phyloP scores from a whole-genome alignment of 2,797 vertebrate genomes.

The Acanthurus tractus region DNA sequence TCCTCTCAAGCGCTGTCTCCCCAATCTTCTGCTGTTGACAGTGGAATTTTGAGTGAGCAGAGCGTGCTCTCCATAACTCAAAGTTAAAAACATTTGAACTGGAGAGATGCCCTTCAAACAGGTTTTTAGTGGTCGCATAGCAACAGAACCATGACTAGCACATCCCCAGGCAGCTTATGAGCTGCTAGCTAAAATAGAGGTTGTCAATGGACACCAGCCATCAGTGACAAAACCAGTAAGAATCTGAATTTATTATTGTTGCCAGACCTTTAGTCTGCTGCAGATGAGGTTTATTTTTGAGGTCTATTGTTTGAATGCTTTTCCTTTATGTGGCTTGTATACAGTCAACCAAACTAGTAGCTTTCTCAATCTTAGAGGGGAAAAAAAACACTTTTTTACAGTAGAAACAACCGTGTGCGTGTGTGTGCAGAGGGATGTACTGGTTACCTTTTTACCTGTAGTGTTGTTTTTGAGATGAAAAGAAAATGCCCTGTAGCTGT shows the following conservation, averaged over 20 bases:
- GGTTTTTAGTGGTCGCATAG: slow-evolving; percentile 75
- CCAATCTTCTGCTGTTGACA: slow-evolving; percentile 56
- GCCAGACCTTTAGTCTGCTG: slow-evolving; percentile 20
- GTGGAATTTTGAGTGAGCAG: slow-evolving; percentile 43
- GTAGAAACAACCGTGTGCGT: slow-evolving; percentile 3
- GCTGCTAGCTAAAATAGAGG: slow-evolving; percentile 60
- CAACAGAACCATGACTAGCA: slow-evolving; percentile 68
- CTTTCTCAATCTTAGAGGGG: slow-evolving; percentile 34
- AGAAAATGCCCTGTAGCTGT: slow-evolving; percentile 35
- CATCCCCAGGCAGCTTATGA: slow-evolving; percentile 58
- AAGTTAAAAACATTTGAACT: slow-evolving; percentile 74
- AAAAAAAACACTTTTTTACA: slow-evolving; percentile 2
- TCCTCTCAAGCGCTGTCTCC: slow-evolving; percentile 36
- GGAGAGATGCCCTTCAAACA: slow-evolving; percentile 65
- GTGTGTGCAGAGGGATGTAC: background rate
- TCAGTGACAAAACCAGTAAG: slow-evolving; percentile 59
- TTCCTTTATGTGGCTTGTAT: slow-evolving; percentile 48
- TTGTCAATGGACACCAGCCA: slow-evolving; percentile 51
- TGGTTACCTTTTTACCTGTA: slow-evolving; percentile 38
- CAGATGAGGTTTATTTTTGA: slow-evolving; percentile 37
- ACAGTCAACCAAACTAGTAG: slow-evolving; percentile 55
- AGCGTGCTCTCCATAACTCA: slow-evolving; percentile 42
- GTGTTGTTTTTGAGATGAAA: slow-evolving; percentile 54
- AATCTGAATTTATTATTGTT: slow-evolving; percentile 55
- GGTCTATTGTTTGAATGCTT: slow-evolving; percentile 18